Evolutionary conservation across 2,888 invertebrate species (phyloP), one percentile per base, ranked within the genome.

Genomic region (Diarsia dahlii): DNA sequence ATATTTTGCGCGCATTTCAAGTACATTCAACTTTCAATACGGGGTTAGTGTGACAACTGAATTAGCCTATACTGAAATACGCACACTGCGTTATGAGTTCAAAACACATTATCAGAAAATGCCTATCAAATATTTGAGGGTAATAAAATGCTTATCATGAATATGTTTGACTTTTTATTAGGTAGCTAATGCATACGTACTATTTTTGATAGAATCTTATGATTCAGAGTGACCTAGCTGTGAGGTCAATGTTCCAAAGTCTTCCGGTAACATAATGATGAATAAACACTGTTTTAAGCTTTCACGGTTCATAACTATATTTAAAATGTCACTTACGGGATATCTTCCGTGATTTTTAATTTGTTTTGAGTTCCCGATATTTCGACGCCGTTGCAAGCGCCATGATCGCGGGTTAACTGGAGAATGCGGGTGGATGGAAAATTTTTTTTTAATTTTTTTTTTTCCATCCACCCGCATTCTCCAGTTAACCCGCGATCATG

Each of bases 31-130:
- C 83, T 74, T 45, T 18, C 6, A 23, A 54, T 70, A 78, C 84
- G 63, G 56, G 86, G 83, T 86, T 67, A 83, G 74, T 83, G 82
- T 78, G 71, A 78, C 86, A 85, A 64, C 48, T 70, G 69, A 74
- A 76, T 85, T 64, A 66, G 62, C 28, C 54, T 69, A 50, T 66
- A 28, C n/a, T 58, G 64, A 45, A 78, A 73, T 65, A 56, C 39
- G 3, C 65, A 50, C 39, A 39, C 39, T 76, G 48, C 60, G 71
- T 64, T 28, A 48, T 54, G 58, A 56, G n/a, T 45, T 63, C 45
- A 45, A 63, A 63, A 63, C n/a, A 63, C 58, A 72, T 80, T 76
- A 74, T 74, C 74, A 54, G 39, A 68, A 70, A 85, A 58, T 65
- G 64, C 23, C 76, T 64, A 60, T 73, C 71, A 84, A 75, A 85